Evolutionary conservation across 1,140 invertebrate species (phyloP).

Genomic region (Sycophila sp.): DNA sequence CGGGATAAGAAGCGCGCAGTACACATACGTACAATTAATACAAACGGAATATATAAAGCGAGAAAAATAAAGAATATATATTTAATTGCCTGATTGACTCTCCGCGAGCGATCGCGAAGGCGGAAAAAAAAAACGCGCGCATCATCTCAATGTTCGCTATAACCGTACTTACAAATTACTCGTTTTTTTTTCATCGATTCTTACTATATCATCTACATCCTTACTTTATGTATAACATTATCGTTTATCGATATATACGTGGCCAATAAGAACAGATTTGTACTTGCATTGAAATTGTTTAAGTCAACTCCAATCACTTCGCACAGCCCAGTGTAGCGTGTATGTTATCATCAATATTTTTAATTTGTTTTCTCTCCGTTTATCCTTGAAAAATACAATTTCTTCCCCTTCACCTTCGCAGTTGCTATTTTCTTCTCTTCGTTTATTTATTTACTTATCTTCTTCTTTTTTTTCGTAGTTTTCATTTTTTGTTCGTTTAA

Average conservation of each 20-base stretch:
- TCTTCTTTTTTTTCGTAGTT: too few relatives aligned
- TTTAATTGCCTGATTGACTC: conserved; percentile 1
- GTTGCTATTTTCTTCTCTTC: too few relatives aligned
- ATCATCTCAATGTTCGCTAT: conserved; percentile 49
- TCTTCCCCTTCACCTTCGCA: conserved; percentile 37
- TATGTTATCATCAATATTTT: conserved; percentile 61
- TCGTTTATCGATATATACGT: conserved; percentile 62
- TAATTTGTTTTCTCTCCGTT: conserved; percentile 55
- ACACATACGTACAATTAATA: conserved; percentile 12
- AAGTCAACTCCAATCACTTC: conserved; percentile 67
- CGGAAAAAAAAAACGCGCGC: conserved; percentile 26
- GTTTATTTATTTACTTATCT: conserved; percentile 19
- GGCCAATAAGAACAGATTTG: conserved; percentile 68
- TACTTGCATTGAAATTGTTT: conserved; percentile 68
- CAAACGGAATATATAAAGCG: not conserved
- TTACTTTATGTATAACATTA: conserved; percentile 60
- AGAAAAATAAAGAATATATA: not conserved
- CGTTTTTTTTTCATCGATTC: too few relatives aligned
- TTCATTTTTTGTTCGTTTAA: conserved; percentile 35
- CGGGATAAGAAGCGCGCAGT: not conserved
- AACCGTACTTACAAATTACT: conserved; percentile 62
- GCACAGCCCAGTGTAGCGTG: conserved; percentile 67
- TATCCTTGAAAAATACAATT: conserved; percentile 66
- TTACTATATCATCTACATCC: conserved; percentile 63
- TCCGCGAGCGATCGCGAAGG: not conserved